A percentile compares a stretch with the other conserved stretches of the same genome.
Evolutionary conservation across 2,888 invertebrate genomes (phyloP).

Genomic region (Ornithoptera alexandrae): DNA sequence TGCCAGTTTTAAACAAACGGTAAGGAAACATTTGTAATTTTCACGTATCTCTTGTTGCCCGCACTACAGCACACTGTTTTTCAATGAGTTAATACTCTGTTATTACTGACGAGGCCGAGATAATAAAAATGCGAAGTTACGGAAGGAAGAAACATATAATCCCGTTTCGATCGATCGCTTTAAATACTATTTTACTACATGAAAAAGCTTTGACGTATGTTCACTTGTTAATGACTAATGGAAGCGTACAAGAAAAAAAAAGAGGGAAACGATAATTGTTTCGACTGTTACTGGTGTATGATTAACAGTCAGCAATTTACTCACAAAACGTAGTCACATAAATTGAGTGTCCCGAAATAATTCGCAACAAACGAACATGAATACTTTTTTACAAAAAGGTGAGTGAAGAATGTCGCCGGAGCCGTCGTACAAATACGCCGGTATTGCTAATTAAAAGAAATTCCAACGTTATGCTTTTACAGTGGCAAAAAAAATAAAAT

Average conservation of each 20-base stretch:
- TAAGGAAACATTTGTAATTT: slow-evolving; percentile 43
- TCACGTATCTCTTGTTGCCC: slow-evolving; percentile 51
- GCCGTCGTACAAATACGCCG: slow-evolving; percentile 48
- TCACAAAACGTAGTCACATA: neutral
- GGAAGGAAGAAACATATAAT: slow-evolving; percentile 64
- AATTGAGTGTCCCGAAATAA: slow-evolving; percentile 12
- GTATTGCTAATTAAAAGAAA: slow-evolving; percentile 69
- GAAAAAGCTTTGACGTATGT: slow-evolving; percentile 50
- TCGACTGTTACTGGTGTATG: neutral
- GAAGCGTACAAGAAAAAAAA: neutral
- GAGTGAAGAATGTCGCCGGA: slow-evolving; percentile 48
- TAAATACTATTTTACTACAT: slow-evolving; percentile 53
- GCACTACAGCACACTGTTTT: slow-evolving; percentile 45
- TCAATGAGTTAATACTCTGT: slow-evolving; percentile 52
- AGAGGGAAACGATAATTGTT: neutral
- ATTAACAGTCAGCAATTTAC: neutral
- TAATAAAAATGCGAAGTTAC: slow-evolving; percentile 47
- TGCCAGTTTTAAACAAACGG: slow-evolving; percentile 10
- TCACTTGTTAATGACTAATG: slow-evolving; percentile 47
- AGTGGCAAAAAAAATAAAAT: slow-evolving; percentile 54
- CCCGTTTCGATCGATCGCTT: slow-evolving; percentile 52
- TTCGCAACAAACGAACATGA: slow-evolving; percentile 33
- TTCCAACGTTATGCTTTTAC: slow-evolving; percentile 58
- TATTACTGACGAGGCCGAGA: slow-evolving; percentile 64
- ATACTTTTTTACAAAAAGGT: slow-evolving; percentile 37